Conservation (phyloP, 1,140 invertebrate species). For the Octopus bimaculoides region DNA sequence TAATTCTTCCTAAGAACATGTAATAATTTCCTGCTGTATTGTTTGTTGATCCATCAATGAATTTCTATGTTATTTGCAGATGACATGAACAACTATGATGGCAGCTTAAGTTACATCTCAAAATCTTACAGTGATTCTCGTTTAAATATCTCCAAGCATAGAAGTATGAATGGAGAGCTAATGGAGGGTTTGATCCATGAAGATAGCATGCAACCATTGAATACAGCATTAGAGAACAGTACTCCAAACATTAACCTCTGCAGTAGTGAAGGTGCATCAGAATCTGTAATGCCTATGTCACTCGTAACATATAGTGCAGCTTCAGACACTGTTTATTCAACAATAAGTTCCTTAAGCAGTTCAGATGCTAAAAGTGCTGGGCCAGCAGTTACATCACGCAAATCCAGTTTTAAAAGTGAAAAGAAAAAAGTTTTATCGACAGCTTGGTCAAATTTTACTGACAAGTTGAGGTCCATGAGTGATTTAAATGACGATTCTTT, state of each 20-base stretch:
- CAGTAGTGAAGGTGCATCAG: neutral
- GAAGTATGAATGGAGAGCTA: neutral
- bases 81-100: neutral
- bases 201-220: neutral
- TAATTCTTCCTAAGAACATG: too few species aligned
- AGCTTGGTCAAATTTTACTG: slow-evolving; percentile 44
- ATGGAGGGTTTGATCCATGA: neutral
- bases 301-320: slow-evolving; percentile 20
- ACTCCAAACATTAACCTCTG: neutral
- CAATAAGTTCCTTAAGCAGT: slow-evolving; percentile 17
- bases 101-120: neutral
- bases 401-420: slow-evolving; percentile 12
- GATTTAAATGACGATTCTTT: slow-evolving; percentile 34
- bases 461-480: slow-evolving; percentile 45
- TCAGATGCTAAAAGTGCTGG: neutral
- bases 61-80: neutral
- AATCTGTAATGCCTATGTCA: slow-evolving; percentile 10
- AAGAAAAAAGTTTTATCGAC: slow-evolving; percentile 46
- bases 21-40: too few species aligned
- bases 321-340: slow-evolving; percentile 18
- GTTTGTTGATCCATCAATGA: too few species aligned
- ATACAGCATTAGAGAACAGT: neutral
- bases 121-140: slow-evolving; percentile 7
- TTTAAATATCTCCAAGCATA: neutral
- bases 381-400: neutral